Evolutionary conservation across 1,140 invertebrate species (phyloP).

Genomic region (Theocolax elegans): DNA sequence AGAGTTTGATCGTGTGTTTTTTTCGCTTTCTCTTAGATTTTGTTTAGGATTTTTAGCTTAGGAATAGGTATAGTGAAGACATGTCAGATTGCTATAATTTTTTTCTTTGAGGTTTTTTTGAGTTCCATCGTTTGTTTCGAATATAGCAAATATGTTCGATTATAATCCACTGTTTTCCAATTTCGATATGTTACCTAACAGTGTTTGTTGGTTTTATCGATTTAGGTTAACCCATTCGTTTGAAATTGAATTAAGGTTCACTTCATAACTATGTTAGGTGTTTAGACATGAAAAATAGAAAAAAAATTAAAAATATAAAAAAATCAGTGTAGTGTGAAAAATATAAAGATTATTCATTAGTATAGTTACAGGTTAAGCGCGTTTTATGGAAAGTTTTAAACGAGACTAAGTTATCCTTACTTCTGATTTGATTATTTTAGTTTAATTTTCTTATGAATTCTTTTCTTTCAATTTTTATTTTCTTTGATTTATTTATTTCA

Average conservation of each 20-base stretch:
- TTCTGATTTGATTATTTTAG: neutral
- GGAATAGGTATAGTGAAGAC: slow-evolving; percentile 29
- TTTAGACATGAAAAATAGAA: neutral
- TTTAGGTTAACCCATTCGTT: slow-evolving; percentile 27
- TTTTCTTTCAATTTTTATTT: neutral
- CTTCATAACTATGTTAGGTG: neutral
- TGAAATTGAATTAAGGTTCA: neutral
- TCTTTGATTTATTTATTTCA: slow-evolving; percentile 14
- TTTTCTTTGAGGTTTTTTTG: slow-evolving; percentile 41
- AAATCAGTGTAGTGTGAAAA: neutral
- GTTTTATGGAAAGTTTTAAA: slow-evolving; percentile 20
- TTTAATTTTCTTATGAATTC: slow-evolving; percentile 2
- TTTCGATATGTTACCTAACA: slow-evolving; percentile 34
- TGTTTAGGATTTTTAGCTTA: slow-evolving; percentile 35
- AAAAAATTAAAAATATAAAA: slow-evolving; percentile 4
- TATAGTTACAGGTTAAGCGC: slow-evolving; percentile 17
- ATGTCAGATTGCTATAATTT: slow-evolving; percentile 25
- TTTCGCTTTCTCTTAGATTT: slow-evolving; percentile 24
- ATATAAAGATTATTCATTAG: neutral
- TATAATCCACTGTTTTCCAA: slow-evolving; percentile 55
- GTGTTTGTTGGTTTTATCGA: slow-evolving; percentile 13
- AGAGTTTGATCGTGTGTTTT: slow-evolving; percentile 38
- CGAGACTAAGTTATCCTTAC: slow-evolving; percentile 1
- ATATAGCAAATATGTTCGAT: slow-evolving; percentile 46
- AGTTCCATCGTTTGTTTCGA: slow-evolving; percentile 46